Evolutionary conservation across 2,113 vertebrate species (phyloP).

Genomic region (Upupa epops): DNA sequence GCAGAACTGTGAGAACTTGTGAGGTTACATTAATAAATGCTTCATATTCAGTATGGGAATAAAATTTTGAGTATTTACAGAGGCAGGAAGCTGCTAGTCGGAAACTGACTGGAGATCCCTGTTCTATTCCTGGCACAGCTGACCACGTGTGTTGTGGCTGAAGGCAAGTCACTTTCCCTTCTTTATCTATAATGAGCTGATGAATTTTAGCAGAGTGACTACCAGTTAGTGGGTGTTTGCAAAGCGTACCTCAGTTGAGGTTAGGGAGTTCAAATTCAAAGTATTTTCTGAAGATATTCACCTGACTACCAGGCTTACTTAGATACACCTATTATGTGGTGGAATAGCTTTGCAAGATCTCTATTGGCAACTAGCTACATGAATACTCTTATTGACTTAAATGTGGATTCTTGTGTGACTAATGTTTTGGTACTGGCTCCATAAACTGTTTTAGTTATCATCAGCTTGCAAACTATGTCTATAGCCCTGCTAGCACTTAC

Average conservation of each 20-base stretch:
- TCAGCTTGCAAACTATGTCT: background rate
- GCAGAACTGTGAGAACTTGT: conserved; percentile 12
- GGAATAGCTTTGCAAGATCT: conserved; percentile 29
- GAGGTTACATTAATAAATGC: conserved; percentile 49
- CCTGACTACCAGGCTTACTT: conserved; percentile 12
- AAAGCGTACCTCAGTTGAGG: background rate
- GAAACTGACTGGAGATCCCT: background rate
- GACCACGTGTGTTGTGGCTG: background rate
- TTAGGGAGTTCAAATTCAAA: background rate
- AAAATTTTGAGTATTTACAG: background rate
- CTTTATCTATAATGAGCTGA: background rate
- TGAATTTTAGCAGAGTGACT: background rate
- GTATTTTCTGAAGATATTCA: background rate
- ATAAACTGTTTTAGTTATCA: conserved; percentile 30
- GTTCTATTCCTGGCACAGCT: background rate
- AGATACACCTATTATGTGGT: background rate
- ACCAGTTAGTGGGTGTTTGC: background rate
- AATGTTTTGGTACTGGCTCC: conserved; percentile 10
- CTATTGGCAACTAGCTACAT: background rate
- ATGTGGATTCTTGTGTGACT: background rate
- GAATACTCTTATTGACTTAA: conserved; percentile 23
- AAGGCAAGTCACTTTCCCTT: background rate
- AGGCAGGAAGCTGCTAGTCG: background rate
- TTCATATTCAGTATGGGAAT: conserved; percentile 15
- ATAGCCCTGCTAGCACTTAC: background rate